Conservation (phyloP, 2,888 invertebrate species). For the Drosophila gaucha region DNA sequence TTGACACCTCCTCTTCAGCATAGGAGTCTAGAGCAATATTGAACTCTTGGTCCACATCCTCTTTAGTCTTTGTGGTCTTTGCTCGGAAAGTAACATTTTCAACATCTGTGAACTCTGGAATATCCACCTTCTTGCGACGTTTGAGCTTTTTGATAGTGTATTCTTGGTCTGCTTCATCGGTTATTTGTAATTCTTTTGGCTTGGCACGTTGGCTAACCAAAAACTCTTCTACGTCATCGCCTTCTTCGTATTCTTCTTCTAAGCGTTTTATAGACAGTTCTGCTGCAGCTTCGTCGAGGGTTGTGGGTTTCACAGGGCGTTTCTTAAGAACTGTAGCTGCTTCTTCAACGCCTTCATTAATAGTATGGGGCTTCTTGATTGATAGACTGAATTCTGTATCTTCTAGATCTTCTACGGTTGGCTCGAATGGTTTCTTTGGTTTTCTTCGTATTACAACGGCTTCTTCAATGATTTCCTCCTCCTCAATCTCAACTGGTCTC, state of each 20-base stretch:
- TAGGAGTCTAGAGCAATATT: slow-evolving; percentile 93
- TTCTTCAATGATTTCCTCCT: slow-evolving; percentile 85
- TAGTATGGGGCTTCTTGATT: slow-evolving; percentile 83
- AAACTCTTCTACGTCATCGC: slow-evolving; percentile 86
- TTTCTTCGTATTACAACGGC: slow-evolving; percentile 79
- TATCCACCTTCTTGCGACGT: slow-evolving; percentile 88
- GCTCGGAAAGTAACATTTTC: slow-evolving; percentile 93
- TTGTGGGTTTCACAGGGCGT: slow-evolving; percentile 73
- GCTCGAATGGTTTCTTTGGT: slow-evolving; percentile 74
- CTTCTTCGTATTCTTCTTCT: slow-evolving; percentile 83
- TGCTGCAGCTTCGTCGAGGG: slow-evolving; percentile 83
- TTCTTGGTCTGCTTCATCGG: slow-evolving; percentile 88
- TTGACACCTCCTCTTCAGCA: slow-evolving; percentile 94
- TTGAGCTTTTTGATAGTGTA: slow-evolving; percentile 91
- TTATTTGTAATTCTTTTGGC: slow-evolving; percentile 85
- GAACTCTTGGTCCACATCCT: slow-evolving; percentile 95
- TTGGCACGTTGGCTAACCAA: slow-evolving; percentile 85
- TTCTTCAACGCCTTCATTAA: slow-evolving; percentile 84
- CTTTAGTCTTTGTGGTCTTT: slow-evolving; percentile 90
- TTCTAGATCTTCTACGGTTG: slow-evolving; percentile 80
- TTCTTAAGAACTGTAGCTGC: slow-evolving; percentile 84
- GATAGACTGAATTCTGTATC: slow-evolving; percentile 83
- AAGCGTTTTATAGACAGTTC: slow-evolving; percentile 83
- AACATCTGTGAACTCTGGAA: slow-evolving; percentile 90
- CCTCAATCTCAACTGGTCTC: slow-evolving; percentile 86